Percentiles rank a stretch among this genome's conserved stretches.
Evolutionary conservation across 2,888 invertebrate genomes (phyloP).

Genomic region (Glaucopsyche alexis): DNA sequence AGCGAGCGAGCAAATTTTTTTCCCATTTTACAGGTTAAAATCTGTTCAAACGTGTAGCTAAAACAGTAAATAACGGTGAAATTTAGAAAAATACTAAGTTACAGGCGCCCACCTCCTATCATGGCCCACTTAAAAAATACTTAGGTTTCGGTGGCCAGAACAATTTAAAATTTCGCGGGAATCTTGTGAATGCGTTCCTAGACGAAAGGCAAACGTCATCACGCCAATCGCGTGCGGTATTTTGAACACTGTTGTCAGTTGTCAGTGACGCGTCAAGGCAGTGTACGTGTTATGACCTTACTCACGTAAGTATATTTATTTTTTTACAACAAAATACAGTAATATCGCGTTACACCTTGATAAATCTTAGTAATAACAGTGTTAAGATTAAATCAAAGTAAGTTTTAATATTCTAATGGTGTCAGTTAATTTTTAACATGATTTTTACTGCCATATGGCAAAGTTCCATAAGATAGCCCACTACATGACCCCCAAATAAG

Average conservation of each 20-base stretch:
- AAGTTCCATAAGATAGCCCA: constrained; percentile 1
- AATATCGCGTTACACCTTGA: neutral
- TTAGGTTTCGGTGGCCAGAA: constrained; percentile 2
- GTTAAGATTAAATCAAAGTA: constrained; percentile 1
- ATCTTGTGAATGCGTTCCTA: neutral
- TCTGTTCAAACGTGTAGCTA: too few relatives aligned
- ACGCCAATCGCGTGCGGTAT: neutral
- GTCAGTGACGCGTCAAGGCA: neutral
- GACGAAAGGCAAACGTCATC: constrained; percentile 1
- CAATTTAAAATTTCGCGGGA: neutral
- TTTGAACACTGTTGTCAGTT: neutral
- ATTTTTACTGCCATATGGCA: constrained; percentile 1
- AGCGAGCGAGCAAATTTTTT: too few relatives aligned
- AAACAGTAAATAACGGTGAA: too few relatives aligned
- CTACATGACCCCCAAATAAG: neutral
- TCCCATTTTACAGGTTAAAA: too few relatives aligned
- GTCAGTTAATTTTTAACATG: constrained; percentile 1
- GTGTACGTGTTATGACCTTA: neutral
- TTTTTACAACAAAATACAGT: constrained; percentile 1
- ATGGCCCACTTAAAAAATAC: neutral
- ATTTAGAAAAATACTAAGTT: too few relatives aligned
- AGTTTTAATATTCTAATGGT: constrained; percentile 1
- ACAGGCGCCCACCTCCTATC: neutral
- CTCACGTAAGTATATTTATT: neutral
- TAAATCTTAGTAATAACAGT: neutral